Evolutionary conservation across 2,113 vertebrate genomes (phyloP), one percentile per base, ranked within the genome.

Genomic region (Colaptes auratus): DNA sequence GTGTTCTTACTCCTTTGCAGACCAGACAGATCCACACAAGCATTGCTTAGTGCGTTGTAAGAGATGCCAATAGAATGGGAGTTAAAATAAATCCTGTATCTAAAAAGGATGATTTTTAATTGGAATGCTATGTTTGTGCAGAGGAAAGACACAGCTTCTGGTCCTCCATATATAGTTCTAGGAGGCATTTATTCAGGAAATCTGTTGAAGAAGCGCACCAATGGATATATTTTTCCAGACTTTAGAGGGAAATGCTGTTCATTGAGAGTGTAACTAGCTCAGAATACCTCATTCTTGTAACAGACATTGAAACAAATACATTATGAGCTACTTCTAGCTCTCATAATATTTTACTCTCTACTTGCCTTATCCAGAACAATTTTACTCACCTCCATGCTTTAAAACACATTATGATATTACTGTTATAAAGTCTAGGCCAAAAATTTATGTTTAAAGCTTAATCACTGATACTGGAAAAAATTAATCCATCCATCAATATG

Each of bases 101-200:
- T 36, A 5, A 80, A 72, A 90, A 77, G 12, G 20, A 60, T 64
- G 11, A n/a, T 80, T 46, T 82, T 88, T 85, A 82, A 53, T 83
- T 75, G 36, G 12, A 75, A 14, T 79, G 36, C 21, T 36, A 44
- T 48, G 72, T 78, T 81, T 92, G 59, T 61, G 61, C 69, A 53
- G 44, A 69, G 35, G 35, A 90, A 93, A 71, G 39, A 56, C 25
- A 64, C 6, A 81, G 55, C 50, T 66, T 94, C 82, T 92, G 71
- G 48, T 88, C 21, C 35, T 94, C 12, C 39, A 31, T 71, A 39
- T 80, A 55, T 79, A 53, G 66, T 86, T 84, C 91, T 63, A 84
- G 71, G 48, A 89, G 44, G 58, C 21, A 84, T 86, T 86, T 83
- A 69, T 80, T 92, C n/a, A 80, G 71, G 42, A 93, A 93, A 72